phyloP scores from a whole-genome alignment of 2,888 invertebrate species.

The Sipha maydis region DNA sequence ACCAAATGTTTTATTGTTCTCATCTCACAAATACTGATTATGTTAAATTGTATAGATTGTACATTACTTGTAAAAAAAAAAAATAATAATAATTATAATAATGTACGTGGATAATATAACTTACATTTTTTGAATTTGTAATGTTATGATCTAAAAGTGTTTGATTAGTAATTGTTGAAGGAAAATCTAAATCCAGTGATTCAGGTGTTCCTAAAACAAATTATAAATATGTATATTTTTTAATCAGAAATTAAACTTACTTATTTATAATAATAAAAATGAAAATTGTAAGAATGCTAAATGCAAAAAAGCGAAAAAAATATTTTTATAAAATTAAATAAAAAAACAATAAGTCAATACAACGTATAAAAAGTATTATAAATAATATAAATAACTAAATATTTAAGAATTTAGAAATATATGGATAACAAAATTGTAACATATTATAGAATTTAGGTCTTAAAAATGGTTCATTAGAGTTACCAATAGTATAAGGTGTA shows the following conservation, averaged over 20 bases:
- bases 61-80: too few species aligned
- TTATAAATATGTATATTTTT: background rate
- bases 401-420: too few species aligned
- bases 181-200: constrained; percentile 38
- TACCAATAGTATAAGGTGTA: background rate
- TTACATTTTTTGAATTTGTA: constrained; percentile 53
- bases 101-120: background rate
- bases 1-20: too few species aligned
- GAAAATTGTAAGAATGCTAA: too few species aligned
- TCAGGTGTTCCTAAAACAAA: background rate
- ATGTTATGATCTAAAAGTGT: constrained; percentile 56
- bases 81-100: background rate
- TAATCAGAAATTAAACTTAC: too few species aligned
- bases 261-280: too few species aligned
- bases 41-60: too few species aligned
- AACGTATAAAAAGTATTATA: too few species aligned
- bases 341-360: too few species aligned
- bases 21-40: too few species aligned
- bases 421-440: background rate
- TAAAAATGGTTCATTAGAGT: constrained; percentile 15
- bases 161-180: constrained; percentile 38
- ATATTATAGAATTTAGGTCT: constrained; percentile 41
- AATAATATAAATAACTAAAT: background rate
- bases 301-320: too few species aligned
- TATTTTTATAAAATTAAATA: too few species aligned